Conservation (phyloP, 2,113 vertebrate genomes). For the Drymodes brunneopygia region DNA sequence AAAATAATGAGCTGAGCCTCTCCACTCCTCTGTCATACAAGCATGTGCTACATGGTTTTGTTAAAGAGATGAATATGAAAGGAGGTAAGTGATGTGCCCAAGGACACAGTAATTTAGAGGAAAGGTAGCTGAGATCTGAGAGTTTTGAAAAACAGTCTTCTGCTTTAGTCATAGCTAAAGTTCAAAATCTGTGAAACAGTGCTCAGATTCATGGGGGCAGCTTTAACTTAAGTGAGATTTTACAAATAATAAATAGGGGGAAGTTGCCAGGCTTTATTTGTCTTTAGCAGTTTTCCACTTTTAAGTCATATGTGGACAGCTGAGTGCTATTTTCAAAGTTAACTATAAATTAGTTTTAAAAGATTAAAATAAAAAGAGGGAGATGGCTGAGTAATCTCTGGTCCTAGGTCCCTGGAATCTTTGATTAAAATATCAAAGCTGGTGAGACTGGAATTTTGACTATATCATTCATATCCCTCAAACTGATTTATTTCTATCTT, state of each 20-base stretch:
- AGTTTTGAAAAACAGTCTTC: background rate
- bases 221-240: background rate
- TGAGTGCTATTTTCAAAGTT: background rate
- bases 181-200: background rate
- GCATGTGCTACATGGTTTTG: background rate
- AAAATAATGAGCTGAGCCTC: slow-evolving; percentile 21
- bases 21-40: background rate
- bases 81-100: background rate
- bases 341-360: background rate
- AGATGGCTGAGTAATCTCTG: background rate
- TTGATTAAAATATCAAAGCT: background rate
- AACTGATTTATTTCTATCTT: background rate
- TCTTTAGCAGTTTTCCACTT: background rate
- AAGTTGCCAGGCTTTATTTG: background rate
- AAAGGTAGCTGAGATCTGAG: background rate
- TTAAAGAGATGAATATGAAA: background rate
- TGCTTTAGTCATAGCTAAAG: background rate
- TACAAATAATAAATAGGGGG: background rate
- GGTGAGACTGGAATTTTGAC: background rate
- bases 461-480: background rate
- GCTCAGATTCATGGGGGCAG: background rate
- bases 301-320: background rate
- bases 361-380: background rate
- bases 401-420: background rate
- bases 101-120: background rate